Evolutionary conservation across 2,888 invertebrate genomes (phyloP), one percentile per base, ranked within the genome.

Genomic region (Euzophera pinguis): DNA sequence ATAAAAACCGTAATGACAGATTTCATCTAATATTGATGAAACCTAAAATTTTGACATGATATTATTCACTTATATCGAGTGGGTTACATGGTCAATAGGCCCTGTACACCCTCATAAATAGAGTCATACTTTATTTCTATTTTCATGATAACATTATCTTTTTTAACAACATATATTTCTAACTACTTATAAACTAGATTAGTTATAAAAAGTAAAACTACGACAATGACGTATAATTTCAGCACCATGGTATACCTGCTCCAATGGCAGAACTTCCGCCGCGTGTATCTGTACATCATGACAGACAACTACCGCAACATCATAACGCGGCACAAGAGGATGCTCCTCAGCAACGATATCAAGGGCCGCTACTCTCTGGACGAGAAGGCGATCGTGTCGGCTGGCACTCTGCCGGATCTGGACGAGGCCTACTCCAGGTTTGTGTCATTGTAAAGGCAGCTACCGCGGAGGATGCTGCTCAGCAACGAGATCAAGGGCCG

Each of bases 241-340:
- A 97, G 97, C 73, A 95, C 95, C 49, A 95, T 96, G 73, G 94
- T 95, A 69, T 93, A 93, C 85, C 88, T 97, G 62, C 86, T 96
- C 34, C 94, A 96, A 75, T 98, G 97, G 97, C 94, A 95, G 75
- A 96, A 97, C 78, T 94, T 97, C 85, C 92, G 98, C 12, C 94
- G 98, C 1, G 93, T 96, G 71, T 98, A 98, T 83, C 90, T 97
- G 54, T 98, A 96, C 83, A 93, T 96, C 55, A 98, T 98, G 95
- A 97, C 98, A 0, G 97, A 97, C 78, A 97, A 97, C 79, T 94
- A 98, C 79, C 96, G 96, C 64, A 94, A 94, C 71, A 94, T 98
- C 55, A 95, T 98, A 62, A 91, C 96, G n/a, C 92, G 94, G 50
- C 97, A 98, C 83, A 94, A 95, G 67, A 92, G 94, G 60, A 92